phyloP scores from a whole-genome alignment of 2,113 vertebrate species.

The Perca fluviatilis region DNA sequence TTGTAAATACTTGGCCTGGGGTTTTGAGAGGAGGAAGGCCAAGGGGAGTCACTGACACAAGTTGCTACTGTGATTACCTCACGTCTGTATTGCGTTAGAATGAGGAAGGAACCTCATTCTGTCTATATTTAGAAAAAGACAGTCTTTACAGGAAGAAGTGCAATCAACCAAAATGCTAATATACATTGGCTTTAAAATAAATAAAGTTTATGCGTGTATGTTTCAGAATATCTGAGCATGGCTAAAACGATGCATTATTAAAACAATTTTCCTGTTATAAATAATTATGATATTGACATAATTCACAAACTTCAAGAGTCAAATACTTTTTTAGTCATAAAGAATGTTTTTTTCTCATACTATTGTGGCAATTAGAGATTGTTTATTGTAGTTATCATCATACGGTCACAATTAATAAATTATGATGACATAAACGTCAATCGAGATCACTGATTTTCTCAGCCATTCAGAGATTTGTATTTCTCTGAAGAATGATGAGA shows the following conservation, averaged over 20 bases:
- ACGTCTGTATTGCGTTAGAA: constrained; percentile 69
- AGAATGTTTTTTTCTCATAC: neutral
- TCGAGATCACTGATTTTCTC: neutral
- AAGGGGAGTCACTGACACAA: constrained; percentile 71
- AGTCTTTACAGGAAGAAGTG: constrained; percentile 14
- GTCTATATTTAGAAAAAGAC: constrained; percentile 72
- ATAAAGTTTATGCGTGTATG: neutral
- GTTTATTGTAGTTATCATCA: neutral
- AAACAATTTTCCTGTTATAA: neutral
- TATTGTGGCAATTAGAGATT: neutral
- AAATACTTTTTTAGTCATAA: neutral
- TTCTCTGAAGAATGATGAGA: constrained; percentile 35
- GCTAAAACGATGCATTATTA: neutral
- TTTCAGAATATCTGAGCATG: neutral
- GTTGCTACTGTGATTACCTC: constrained; percentile 73
- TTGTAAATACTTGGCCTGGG: constrained; percentile 72
- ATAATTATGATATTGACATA: neutral
- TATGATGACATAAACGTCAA: neutral
- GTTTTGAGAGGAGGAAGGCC: constrained; percentile 56
- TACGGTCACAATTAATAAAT: neutral
- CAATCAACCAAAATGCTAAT: constrained; percentile 24
- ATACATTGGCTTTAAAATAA: neutral
- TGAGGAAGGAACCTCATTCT: constrained; percentile 60
- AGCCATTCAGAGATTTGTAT: neutral
- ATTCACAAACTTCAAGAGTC: neutral